Percentiles rank a stretch among this genome's conserved stretches.
Conservation (phyloP, 2,797 vertebrate species). For the Varecia variegata region DNA sequence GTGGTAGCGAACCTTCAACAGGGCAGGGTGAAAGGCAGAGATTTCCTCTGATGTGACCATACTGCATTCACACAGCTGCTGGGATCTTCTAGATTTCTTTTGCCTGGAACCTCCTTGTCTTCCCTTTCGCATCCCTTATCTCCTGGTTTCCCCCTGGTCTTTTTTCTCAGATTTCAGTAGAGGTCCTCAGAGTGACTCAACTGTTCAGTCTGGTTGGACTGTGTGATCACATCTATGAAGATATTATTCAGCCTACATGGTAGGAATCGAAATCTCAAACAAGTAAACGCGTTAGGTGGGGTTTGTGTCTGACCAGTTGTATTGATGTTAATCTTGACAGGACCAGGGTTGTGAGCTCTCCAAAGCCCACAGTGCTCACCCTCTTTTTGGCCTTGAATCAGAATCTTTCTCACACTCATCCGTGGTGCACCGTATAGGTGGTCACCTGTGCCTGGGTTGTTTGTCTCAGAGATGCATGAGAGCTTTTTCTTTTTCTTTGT, state of each 20-base stretch:
- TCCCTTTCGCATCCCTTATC: not conserved
- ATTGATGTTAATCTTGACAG: not conserved
- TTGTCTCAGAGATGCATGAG: not conserved
- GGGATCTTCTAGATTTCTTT: not conserved
- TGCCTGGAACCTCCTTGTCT: not conserved
- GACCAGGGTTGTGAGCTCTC: not conserved
- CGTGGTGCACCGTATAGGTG: rapidly evolving
- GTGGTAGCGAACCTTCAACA: not conserved
- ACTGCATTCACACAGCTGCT: not conserved
- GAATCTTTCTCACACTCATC: not conserved
- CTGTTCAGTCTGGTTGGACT: not conserved
- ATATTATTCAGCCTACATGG: not conserved
- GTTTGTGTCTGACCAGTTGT: not conserved
- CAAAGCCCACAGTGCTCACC: not conserved
- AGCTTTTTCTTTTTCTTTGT: not conserved
- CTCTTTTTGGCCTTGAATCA: not conserved
- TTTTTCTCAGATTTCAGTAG: not conserved
- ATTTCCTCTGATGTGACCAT: not conserved
- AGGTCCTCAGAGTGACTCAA: not conserved
- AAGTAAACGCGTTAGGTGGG: not conserved
- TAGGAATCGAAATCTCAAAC: not conserved
- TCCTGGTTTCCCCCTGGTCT: not conserved
- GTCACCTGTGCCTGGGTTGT: rapidly evolving
- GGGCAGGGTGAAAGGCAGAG: not conserved
- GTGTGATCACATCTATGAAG: not conserved